Evolutionary conservation across 2,888 invertebrate genomes (phyloP), one percentile per base, ranked within the genome.

Genomic region (Liodrosophila aerea): DNA sequence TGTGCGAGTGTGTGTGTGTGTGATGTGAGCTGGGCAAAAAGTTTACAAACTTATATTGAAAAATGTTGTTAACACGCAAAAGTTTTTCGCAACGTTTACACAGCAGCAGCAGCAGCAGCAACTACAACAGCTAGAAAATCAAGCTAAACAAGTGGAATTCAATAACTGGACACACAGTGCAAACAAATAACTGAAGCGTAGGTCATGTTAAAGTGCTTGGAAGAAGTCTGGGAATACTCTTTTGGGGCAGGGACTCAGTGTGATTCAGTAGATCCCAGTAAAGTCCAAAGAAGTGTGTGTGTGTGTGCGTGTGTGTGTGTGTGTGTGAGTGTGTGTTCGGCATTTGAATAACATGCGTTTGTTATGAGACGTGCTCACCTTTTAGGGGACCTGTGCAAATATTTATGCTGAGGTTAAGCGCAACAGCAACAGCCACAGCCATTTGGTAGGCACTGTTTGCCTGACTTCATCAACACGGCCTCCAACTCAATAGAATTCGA

Each of bases 61-160:
- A 81, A 81, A 81, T 84, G 85, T 81, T 81, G 81, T 81, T 81
- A 81, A 81, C 81, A 81, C 81, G 85, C 73, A 81, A 81, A 81
- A 84, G 68, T 81, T 84, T 78, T 71, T 82, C 69, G 77, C 76
- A 80, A 83, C 83, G 77, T 78, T 78, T 78, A 78, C 77, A 71
- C 77, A 78, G 80, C 62, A 45, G 5, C 22, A 22, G 7, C 43
- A 52, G 8, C 61, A 53, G 34, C 41, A 56, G 15, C 45, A 45
- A 34, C 31, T 57, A 54, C 41, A 62, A 43, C 49, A 44, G 16
- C 37, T 41, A 46, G 27, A 71, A 75, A 73, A 83, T 82, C 73
- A 73, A 76, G 68, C 77, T 80, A 68, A 81, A 71, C 85, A 84
- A 81, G 81, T 77, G 82, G 60, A 74, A 74, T 74, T 74, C 73